Evolutionary conservation across 64 coral and sea anemone species (phyloP).

Genomic region (Hydrozoanthus tunicans): DNA sequence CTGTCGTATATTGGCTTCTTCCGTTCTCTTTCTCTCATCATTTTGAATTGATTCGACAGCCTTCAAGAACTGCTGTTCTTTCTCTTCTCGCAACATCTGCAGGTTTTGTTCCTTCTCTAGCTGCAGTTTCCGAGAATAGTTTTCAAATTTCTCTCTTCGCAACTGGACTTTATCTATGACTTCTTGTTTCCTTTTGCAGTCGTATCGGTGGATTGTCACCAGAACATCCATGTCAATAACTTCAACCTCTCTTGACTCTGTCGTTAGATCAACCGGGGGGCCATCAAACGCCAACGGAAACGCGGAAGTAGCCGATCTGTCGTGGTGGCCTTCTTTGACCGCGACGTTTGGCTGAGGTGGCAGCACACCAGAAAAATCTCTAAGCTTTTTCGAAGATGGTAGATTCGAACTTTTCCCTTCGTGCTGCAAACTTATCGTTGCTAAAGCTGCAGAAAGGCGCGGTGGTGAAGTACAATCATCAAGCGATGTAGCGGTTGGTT

Average conservation of each 20-base stretch:
- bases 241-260: not conserved
- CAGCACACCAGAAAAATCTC: not conserved
- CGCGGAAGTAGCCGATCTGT: no score
- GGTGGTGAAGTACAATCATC: constrained; percentile 68
- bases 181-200: constrained; percentile 51
- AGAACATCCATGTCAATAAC: constrained; percentile 31
- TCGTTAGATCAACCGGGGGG: no score
- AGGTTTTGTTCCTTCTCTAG: constrained; percentile 53
- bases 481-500: constrained; percentile 28
- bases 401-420: not conserved
- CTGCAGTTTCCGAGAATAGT: constrained; percentile 44
- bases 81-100: constrained; percentile 34
- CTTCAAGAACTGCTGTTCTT: constrained; percentile 62
- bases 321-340: no score
- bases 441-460: not conserved
- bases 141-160: constrained; percentile 21
- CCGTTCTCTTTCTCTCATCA: constrained; percentile 57
- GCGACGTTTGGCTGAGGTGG: no score
- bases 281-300: no score
- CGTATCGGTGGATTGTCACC: constrained; percentile 41
- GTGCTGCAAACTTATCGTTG: not conserved
- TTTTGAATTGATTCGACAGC: constrained; percentile 66
- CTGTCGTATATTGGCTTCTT: constrained; percentile 58
- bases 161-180: not conserved
- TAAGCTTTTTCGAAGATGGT: not conserved